These are phyloP conservation scores for Triplophysa bombifrons DNA, from an alignment of 2,797 vertebrate genomes.

Conservation along the genomic window DNA sequence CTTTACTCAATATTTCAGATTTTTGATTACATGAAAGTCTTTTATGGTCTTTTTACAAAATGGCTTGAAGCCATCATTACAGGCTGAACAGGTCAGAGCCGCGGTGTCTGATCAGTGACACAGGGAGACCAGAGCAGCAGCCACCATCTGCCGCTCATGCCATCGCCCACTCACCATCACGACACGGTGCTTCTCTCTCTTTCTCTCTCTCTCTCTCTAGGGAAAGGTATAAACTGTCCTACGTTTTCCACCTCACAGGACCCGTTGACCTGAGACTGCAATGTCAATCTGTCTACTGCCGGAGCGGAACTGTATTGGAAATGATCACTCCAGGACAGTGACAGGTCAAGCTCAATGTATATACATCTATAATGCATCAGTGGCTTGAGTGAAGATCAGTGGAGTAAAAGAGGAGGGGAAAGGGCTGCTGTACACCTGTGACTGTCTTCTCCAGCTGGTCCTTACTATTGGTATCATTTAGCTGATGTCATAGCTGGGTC, in stretches of 20 bases:
- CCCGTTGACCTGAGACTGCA: background rate
- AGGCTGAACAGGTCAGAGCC: constrained; percentile 16
- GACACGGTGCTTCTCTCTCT: constrained; percentile 38
- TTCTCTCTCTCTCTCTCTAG: constrained; percentile 11
- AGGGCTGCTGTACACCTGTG: background rate
- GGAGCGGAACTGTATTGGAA: background rate
- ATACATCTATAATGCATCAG: constrained; percentile 18
- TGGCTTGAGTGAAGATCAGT: constrained; percentile 13
- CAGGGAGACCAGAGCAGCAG: constrained; percentile 18
- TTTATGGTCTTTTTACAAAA: background rate
- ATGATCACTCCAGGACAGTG: constrained; percentile 15
- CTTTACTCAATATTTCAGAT: background rate
- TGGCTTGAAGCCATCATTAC: background rate
- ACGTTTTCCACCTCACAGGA: constrained; percentile 28
- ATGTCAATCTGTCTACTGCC: background rate
- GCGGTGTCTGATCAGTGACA: constrained; percentile 35
- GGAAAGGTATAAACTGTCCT: constrained; percentile 31
- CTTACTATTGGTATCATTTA: background rate
- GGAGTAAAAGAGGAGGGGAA: constrained; percentile 43
- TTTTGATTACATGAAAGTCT: background rate
- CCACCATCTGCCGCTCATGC: constrained; percentile 57
- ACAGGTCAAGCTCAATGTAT: background rate
- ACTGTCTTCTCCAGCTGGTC: background rate
- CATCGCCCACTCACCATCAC: constrained; percentile 8
- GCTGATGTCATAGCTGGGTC: background rate